Evolutionary conservation across 2,888 invertebrate species (phyloP), one percentile per base, ranked within the genome.

Genomic region (Axea sp.): DNA sequence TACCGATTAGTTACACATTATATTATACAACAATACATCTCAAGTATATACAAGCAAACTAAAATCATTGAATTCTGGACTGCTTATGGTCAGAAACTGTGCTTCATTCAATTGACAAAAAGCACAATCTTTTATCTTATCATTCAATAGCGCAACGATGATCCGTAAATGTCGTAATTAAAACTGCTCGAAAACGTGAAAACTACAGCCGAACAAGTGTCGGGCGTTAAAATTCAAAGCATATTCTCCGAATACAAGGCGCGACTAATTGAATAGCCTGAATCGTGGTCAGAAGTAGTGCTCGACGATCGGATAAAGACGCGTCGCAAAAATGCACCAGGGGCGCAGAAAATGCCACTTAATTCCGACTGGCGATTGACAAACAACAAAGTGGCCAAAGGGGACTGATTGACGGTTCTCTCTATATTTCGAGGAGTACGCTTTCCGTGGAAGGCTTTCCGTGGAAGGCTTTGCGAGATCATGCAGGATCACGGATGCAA

Each of bases 381-480:
- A 76, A 78, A 77, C 76, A 76, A 77, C 73, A 65, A 71, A 78
- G 76, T 77, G 77, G 78, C 67, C 73, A 67, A 62, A 69, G 64
- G 59, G 71, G 64, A 62, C 37, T 53, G 47, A 43, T 22, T 33
- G 43, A 37, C 30, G n/a, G 26, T 24, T 53, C 55, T 9, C 33
- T 7, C 28, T 19, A 3, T 15, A 41, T 26, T 11, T 41, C 11
- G 15, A 12, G 39, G 53, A 65, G 43, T 53, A 57, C 43, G 47
- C 60, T 37, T 22, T 65, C 69, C 31, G 49, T 1, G n/a, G 33
- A 28, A 14, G 65, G 51, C 15, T 19, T 19, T n/a, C n/a, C n/a
- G n/a, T n/a, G 19, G 7, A 35, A 57, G 57, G 43, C 24, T 47
- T 62, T 49, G 62, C 69, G 60, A 73, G 73, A 39, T 59, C 65